These are phyloP conservation scores for Takifugu bimaculatus DNA, from an alignment of 2,113 vertebrate species.

Conservation along the genomic window DNA sequence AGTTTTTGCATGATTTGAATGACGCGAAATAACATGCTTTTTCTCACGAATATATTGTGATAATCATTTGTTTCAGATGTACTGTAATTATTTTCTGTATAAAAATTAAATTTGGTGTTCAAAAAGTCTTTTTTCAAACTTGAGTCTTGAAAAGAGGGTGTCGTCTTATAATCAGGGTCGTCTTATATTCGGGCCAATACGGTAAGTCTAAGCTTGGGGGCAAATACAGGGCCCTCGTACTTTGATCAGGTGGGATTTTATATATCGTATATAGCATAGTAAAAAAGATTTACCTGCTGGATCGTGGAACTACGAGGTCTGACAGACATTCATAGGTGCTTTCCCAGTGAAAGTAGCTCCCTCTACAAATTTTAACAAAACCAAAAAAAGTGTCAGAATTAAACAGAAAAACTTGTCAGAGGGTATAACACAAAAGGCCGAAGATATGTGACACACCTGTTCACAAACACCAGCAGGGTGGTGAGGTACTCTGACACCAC, in stretches of 20 bases:
- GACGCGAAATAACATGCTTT: no score
- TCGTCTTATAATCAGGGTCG: no score
- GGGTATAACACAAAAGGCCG: background rate
- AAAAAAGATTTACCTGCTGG: conserved; percentile 83
- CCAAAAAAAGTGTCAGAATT: background rate
- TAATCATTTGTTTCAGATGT: no score
- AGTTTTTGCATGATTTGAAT: no score
- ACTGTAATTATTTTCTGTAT: no score
- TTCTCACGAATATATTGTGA: no score
- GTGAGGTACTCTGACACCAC: conserved; percentile 92
- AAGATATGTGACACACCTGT: conserved; percentile 76
- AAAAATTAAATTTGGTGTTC: no score
- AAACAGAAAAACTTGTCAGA: background rate
- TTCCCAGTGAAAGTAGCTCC: conserved; percentile 82
- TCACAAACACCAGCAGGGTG: conserved; percentile 87
- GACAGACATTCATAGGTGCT: conserved; percentile 90
- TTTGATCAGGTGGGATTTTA: conserved; percentile 20
- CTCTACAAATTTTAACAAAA: conserved; percentile 63
- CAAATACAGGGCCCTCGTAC: background rate
- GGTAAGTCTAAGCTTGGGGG: no score
- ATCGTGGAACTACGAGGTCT: conserved; percentile 92
- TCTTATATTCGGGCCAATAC: no score
- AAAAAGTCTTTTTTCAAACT: no score
- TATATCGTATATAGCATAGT: no score
- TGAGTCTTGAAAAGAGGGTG: no score